Evolutionary conservation across 2,888 invertebrate genomes (phyloP).

Genomic region (Hesperia comma): DNA sequence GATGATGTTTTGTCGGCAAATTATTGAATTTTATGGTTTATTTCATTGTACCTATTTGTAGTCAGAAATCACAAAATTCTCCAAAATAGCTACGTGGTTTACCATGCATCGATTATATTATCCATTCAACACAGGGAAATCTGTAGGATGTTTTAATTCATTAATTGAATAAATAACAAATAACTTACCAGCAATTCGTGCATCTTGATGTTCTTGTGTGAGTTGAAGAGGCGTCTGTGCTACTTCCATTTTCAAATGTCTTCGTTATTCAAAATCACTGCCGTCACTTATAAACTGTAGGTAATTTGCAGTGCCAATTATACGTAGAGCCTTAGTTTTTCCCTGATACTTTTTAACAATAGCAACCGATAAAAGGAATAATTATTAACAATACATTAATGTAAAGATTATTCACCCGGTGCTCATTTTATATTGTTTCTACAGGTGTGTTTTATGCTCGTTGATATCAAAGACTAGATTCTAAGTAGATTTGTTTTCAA

Average conservation of each 20-base stretch:
- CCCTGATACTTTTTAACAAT: not conserved
- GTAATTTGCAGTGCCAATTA: not conserved
- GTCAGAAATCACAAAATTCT: too few relatives aligned
- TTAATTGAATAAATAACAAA: constrained; percentile 2
- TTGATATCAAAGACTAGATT: not conserved
- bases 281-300: constrained; percentile 11
- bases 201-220: constrained; percentile 75
- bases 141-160: too few relatives aligned
- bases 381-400: constrained; percentile 1
- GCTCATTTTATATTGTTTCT: constrained; percentile 12
- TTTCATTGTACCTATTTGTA: too few relatives aligned
- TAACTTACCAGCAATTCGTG: constrained; percentile 65
- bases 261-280: constrained; percentile 32
- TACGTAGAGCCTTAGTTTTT: not conserved
- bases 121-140: too few relatives aligned
- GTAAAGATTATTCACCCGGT: constrained; percentile 6
- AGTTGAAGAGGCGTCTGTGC: constrained; percentile 76
- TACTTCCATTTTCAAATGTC: constrained; percentile 68
- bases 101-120: too few relatives aligned
- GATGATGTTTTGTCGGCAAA: too few relatives aligned
- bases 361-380: not conserved
- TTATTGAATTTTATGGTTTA: too few relatives aligned
- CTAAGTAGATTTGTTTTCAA: not conserved
- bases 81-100: too few relatives aligned
- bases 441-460: constrained; percentile 23